A percentile compares a stretch with the other conserved stretches of the same genome.
Conservation (phyloP, 2,888 invertebrate species). For the Colletes collaris region DNA sequence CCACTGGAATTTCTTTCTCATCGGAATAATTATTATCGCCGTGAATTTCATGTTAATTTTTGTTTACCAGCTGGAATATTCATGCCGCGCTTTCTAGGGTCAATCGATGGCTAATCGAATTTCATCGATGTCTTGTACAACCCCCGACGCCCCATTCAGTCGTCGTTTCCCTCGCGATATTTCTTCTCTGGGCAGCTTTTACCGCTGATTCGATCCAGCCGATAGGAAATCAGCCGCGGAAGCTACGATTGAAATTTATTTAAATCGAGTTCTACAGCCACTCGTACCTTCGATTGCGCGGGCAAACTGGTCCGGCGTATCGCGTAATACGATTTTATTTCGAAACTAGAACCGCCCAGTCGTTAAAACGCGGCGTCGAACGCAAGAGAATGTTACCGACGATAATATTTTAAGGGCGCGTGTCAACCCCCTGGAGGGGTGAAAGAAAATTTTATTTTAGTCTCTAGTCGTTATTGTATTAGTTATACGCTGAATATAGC, state of each 20-base stretch:
- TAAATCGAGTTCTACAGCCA: slow-evolving; percentile 53
- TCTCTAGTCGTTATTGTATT: too few species aligned
- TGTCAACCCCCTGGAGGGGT: too few species aligned
- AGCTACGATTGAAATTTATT: slow-evolving; percentile 62
- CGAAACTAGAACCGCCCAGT: background rate
- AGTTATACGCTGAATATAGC: too few species aligned
- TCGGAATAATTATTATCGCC: too few species aligned
- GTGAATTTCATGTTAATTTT: too few species aligned
- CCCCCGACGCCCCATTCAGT: background rate
- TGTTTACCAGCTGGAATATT: background rate
- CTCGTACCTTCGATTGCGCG: background rate
- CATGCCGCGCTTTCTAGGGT: background rate
- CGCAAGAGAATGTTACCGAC: slow-evolving; percentile 11
- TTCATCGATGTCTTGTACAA: background rate
- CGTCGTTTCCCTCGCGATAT: slow-evolving; percentile 11
- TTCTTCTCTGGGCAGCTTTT: slow-evolving; percentile 9
- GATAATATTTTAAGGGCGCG: too few species aligned
- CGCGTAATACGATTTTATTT: background rate
- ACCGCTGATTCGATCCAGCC: slow-evolving; percentile 20
- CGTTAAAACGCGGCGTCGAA: background rate
- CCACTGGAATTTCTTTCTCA: too few species aligned
- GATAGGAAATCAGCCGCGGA: slow-evolving; percentile 33
- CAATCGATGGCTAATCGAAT: slow-evolving; percentile 7
- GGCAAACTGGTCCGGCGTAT: too few species aligned
- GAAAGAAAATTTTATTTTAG: too few species aligned